Conservation (phyloP, 2,797 vertebrate species). For the Heteromormyrus szaboi region DNA sequence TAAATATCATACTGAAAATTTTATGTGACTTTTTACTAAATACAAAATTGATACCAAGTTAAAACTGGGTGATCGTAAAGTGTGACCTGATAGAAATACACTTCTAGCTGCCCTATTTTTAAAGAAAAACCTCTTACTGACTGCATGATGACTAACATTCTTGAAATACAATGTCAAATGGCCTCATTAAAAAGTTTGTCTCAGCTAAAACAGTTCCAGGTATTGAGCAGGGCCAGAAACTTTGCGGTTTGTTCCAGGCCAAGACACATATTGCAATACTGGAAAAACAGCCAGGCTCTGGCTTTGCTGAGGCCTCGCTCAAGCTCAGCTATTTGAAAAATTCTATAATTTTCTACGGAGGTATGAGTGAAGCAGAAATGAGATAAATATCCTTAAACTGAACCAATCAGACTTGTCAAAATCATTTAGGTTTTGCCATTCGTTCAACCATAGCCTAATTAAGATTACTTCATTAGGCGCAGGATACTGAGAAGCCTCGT, state of each 20-base stretch:
- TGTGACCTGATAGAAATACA: background rate
- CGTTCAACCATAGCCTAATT: background rate
- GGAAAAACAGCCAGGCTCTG: background rate
- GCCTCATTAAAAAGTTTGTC: slow-evolving; percentile 6
- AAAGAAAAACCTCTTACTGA: background rate
- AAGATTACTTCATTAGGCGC: background rate
- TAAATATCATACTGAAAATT: background rate
- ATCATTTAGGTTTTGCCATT: background rate
- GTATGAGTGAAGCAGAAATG: background rate
- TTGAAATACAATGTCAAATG: slow-evolving; percentile 3
- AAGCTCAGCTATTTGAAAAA: background rate
- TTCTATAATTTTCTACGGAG: background rate
- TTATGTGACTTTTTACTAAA: background rate
- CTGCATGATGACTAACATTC: slow-evolving; percentile 3
- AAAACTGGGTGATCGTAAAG: background rate
- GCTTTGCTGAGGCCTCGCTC: background rate
- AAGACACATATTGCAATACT: background rate
- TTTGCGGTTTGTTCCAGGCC: background rate
- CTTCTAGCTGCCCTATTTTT: background rate
- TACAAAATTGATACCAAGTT: background rate
- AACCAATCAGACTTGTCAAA: background rate
- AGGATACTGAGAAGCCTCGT: background rate
- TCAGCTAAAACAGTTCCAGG: slow-evolving; percentile 8
- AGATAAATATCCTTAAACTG: slow-evolving; percentile 1
- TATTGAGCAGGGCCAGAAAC: background rate